phyloP scores from a whole-genome alignment of 2,888 invertebrate species.

The Cerastis rubricosa region DNA sequence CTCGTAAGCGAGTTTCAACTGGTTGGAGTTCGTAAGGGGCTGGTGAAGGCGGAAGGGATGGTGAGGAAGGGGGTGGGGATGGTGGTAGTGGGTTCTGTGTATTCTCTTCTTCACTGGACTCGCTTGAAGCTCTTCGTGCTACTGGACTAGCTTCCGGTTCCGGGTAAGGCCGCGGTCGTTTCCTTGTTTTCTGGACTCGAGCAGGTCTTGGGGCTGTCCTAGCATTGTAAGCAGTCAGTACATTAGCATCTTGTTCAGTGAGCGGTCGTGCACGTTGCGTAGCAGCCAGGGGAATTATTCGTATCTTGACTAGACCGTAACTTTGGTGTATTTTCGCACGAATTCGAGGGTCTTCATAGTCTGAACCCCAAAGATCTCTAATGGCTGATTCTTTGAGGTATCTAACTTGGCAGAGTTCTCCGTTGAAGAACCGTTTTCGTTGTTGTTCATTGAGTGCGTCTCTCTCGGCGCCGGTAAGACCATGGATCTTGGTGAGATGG shows the following conservation, averaged over 20 bases:
- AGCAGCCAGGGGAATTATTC: slow-evolving; percentile 88
- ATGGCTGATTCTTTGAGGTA: slow-evolving; percentile 89
- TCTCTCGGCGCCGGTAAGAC: slow-evolving; percentile 87
- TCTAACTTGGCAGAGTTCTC: slow-evolving; percentile 89
- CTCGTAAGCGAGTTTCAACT: slow-evolving; percentile 85
- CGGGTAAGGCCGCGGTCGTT: slow-evolving; percentile 84
- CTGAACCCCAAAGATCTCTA: slow-evolving; percentile 88
- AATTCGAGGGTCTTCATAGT: slow-evolving; percentile 88
- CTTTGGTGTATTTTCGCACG: slow-evolving; percentile 89
- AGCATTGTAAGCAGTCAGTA: slow-evolving; percentile 89
- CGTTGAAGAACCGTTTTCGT: slow-evolving; percentile 89
- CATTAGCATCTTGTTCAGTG: slow-evolving; percentile 89
- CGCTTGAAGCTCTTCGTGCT: slow-evolving; percentile 85
- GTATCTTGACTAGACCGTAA: slow-evolving; percentile 87
- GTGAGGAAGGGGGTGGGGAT: slow-evolving; percentile 87
- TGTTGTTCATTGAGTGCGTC: slow-evolving; percentile 89
- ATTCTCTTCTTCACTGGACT: slow-evolving; percentile 89
- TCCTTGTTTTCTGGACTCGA: slow-evolving; percentile 82
- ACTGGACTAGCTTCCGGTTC: slow-evolving; percentile 79
- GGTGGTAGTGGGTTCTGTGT: slow-evolving; percentile 84
- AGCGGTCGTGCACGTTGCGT: slow-evolving; percentile 86
- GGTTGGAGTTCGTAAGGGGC: slow-evolving; percentile 87
- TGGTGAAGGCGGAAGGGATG: slow-evolving; percentile 86
- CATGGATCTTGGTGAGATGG: slow-evolving; percentile 89
- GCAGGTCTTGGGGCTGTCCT: slow-evolving; percentile 87